phyloP scores from a whole-genome alignment of 2,888 invertebrate genomes.

The Alcis repandata region DNA sequence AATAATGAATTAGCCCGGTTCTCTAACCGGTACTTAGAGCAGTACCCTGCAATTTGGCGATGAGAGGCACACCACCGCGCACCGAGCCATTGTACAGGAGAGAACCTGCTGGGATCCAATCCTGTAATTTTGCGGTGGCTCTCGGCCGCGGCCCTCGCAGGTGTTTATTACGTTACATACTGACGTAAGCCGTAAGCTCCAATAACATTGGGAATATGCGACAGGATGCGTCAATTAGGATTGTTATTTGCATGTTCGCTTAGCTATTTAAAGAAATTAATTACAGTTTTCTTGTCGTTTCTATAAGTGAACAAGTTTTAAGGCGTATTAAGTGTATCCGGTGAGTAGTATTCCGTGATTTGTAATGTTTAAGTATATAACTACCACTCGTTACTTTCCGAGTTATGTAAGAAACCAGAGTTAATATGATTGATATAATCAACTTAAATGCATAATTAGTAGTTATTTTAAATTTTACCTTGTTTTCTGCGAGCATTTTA shows the following conservation, averaged over 20 bases:
- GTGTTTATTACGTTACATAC: constrained; percentile 70
- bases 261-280: constrained; percentile 36
- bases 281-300: constrained; percentile 28
- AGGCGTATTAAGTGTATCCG: constrained; percentile 37
- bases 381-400: background rate
- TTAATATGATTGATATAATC: too few species aligned
- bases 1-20: constrained; percentile 48
- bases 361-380: constrained; percentile 34
- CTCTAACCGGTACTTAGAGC: constrained; percentile 72
- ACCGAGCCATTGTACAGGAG: constrained; percentile 68
- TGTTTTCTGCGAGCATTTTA: too few species aligned
- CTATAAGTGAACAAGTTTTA: constrained; percentile 23
- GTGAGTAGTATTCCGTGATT: constrained; percentile 8
- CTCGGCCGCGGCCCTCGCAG: constrained; percentile 54
- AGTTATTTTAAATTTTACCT: too few species aligned
- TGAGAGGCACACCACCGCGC: constrained; percentile 64
- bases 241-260: constrained; percentile 44
- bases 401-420: too few species aligned
- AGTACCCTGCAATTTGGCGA: constrained; percentile 84
- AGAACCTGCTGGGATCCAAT: constrained; percentile 69
- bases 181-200: constrained; percentile 60
- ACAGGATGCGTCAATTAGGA: constrained; percentile 57
- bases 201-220: constrained; percentile 54
- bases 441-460: too few species aligned
- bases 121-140: constrained; percentile 82